These are phyloP conservation scores for Gryllus longicercus DNA, from an alignment of 2,888 invertebrate genomes.

Conservation along the genomic window DNA sequence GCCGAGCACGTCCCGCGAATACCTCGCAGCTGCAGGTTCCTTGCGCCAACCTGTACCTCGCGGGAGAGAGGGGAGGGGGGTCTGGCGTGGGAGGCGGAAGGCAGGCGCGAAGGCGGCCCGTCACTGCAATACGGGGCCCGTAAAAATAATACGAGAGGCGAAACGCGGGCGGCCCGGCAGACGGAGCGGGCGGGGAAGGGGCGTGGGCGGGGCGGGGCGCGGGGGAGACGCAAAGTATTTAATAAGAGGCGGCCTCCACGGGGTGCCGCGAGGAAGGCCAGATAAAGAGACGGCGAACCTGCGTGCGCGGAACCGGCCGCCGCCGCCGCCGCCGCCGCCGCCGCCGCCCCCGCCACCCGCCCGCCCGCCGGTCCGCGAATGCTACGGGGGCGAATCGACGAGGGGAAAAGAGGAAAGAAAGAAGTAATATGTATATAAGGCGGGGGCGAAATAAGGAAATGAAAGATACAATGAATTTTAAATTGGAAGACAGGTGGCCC, in stretches of 20 bases:
- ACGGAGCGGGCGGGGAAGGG: neutral
- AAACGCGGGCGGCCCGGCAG: neutral
- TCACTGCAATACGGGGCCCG: slow-evolving; percentile 32
- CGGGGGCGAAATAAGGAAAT: slow-evolving; percentile 26
- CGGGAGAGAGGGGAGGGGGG: too few species aligned
- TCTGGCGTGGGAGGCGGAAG: too few species aligned
- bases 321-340: neutral
- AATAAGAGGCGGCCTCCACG: slow-evolving; percentile 28
- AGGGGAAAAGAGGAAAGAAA: neutral
- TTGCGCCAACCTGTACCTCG: neutral
- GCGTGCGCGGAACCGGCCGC: neutral
- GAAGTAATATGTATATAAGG: slow-evolving; percentile 17
- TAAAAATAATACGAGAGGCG: slow-evolving; percentile 31
- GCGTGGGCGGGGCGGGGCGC: neutral
- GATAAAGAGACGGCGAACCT: neutral
- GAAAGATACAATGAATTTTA: slow-evolving; percentile 26
- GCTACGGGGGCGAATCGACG: neutral
- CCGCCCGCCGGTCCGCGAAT: neutral
- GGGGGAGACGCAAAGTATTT: slow-evolving; percentile 30
- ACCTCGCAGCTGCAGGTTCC: neutral
- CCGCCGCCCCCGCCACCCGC: too few species aligned
- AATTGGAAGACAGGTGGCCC: slow-evolving; percentile 28
- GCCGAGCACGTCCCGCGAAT: neutral
- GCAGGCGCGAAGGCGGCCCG: neutral
- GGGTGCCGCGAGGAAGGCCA: slow-evolving; percentile 24